phyloP scores from a whole-genome alignment of 2,113 vertebrate species.

The Tupaia tana region DNA sequence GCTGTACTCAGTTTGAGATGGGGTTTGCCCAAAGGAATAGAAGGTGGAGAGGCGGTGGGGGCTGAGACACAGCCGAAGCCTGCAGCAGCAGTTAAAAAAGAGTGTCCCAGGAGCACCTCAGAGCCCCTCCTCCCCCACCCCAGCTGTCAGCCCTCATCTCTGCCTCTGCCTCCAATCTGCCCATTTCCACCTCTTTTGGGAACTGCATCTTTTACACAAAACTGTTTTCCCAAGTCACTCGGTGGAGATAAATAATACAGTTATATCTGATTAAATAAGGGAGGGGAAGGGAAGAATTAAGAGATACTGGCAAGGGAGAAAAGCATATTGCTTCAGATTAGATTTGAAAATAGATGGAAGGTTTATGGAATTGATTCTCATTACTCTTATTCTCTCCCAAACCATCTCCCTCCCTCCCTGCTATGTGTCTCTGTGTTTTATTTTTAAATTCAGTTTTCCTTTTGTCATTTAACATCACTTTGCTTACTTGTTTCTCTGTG shows the following conservation, averaged over 20 bases:
- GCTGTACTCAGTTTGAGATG: not conserved
- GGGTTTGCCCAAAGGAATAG: not conserved
- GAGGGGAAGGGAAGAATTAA: slow-evolving; percentile 78
- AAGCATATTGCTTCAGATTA: slow-evolving; percentile 66
- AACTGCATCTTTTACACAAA: slow-evolving; percentile 42
- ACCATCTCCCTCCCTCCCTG: not conserved
- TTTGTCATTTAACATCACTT: not conserved
- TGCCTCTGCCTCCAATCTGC: slow-evolving; percentile 38
- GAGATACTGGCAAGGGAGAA: slow-evolving; percentile 75
- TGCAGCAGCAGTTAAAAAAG: not conserved
- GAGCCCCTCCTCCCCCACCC: rapidly evolving
- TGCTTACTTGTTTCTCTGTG: not conserved
- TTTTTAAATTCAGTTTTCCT: not conserved
- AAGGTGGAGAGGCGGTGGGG: not conserved
- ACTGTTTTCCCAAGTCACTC: slow-evolving; percentile 35
- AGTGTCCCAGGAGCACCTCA: not conserved
- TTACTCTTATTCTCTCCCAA: slow-evolving; percentile 66
- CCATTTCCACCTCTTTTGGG: slow-evolving; percentile 49
- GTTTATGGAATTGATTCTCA: slow-evolving; percentile 70
- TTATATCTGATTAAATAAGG: slow-evolving; percentile 56
- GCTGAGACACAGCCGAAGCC: not conserved
- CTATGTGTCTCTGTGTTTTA: not conserved
- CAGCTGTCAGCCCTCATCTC: not conserved
- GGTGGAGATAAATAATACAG: slow-evolving; percentile 65
- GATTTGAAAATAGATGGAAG: slow-evolving; percentile 73